These are phyloP conservation scores for Umimayanthus chanpuru DNA, from an alignment of 92 coral and sea anemone species.

Conservation along the genomic window DNA sequence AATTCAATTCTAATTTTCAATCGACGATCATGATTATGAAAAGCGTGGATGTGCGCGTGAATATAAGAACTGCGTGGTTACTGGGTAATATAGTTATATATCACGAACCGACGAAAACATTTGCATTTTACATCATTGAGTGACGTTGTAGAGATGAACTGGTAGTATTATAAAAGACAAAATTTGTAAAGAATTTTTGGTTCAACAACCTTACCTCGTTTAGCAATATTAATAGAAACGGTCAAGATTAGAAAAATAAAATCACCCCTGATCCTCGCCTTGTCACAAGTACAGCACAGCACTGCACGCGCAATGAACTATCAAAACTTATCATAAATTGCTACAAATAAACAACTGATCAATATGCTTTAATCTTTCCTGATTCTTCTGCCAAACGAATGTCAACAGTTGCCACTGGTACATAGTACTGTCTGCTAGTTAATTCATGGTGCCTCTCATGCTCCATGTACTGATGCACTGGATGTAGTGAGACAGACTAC, in stretches of 20 bases:
- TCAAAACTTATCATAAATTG: neutral
- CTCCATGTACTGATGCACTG: too few relatives aligned
- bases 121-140: slow-evolving; percentile 29
- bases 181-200: neutral
- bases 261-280: too few relatives aligned
- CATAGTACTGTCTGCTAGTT: too few relatives aligned
- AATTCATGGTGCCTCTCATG: too few relatives aligned
- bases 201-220: neutral
- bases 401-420: neutral
- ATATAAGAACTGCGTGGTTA: neutral
- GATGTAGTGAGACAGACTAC: too few relatives aligned
- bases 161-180: neutral
- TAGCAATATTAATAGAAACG: neutral
- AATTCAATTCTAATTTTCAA: too few relatives aligned
- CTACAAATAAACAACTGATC: too few relatives aligned
- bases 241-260: too few relatives aligned
- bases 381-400: neutral
- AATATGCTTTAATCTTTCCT: neutral
- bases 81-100: neutral
- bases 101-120: slow-evolving; percentile 2
- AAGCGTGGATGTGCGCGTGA: too few relatives aligned
- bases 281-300: too few relatives aligned
- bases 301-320: neutral
- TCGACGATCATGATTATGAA: neutral
- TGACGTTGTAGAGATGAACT: neutral